Base-by-base conservation (phyloP, 2,113 vertebrate genomes). In the Columbina picui region DNA sequence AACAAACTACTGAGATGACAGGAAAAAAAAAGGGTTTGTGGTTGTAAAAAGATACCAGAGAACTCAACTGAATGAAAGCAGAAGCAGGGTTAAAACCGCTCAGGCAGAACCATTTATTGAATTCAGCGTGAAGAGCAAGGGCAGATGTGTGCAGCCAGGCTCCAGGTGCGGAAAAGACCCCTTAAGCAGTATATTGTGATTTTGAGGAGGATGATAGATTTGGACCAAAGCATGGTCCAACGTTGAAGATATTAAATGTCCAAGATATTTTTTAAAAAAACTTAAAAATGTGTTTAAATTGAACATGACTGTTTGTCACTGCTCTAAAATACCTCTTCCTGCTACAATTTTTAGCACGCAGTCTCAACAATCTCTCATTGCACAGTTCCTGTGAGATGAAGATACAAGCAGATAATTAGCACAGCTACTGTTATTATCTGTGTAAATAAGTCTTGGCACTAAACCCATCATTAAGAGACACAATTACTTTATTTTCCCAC, bases 91-190 rank as follows among this genome's bases (percentile, higher is more conserved):
- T 78, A 89, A 74, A 77, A 34, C 80, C 91, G 84, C 94, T 86
- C 91, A 91, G 65, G 91, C 86, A 94, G 89, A 92, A 67, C 34
- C 88, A 78, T 38, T 92, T 61, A 90, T 57, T 83, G 67, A 60
- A 90, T 86, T 56, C 86, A 75, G 69, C 4, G 0, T 14, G 38
- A 85, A 93, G 74, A 84, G 87, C 39, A 69, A 63, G 89, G 84
- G 81, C 94, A 94, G 94, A 86, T 45, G 80, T 36, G 69, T 89
- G 73, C 89, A 91, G 93, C 52, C 83, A 87, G 80, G 76, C 86
- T 90, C 89, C 76, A 95, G 95, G 76, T 93, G 79, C 22, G 8
- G 76, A 81, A 74, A 81, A 93, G 21, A 73, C 23, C 34, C 59
- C 36, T 70, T 2, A 45, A 70, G 52, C 80, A 89, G 32, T 32